Conservation (phyloP, 2,797 vertebrate genomes). For the Chiroxiphia lanceolata region DNA sequence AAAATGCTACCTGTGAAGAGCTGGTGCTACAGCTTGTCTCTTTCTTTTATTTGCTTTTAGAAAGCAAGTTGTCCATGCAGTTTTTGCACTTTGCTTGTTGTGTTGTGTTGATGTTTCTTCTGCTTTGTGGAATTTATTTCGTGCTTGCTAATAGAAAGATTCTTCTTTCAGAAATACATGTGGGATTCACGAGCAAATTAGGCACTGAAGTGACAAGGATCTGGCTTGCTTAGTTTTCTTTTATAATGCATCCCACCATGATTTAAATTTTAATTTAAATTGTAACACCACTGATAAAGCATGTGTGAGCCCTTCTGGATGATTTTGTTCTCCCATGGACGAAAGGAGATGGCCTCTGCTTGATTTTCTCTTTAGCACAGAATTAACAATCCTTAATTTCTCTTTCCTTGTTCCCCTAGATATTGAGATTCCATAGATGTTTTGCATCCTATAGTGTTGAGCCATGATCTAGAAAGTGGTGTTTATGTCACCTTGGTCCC, state of each 20-base stretch:
- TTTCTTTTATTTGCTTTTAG: neutral
- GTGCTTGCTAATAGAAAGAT: neutral
- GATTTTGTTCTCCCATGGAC: neutral
- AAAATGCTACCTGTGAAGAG: neutral
- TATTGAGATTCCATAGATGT: neutral
- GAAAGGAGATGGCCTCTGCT: neutral
- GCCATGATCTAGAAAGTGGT: neutral
- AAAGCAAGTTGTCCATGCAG: neutral
- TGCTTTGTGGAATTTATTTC: neutral
- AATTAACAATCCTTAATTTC: neutral
- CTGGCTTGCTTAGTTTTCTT: neutral
- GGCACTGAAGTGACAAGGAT: neutral
- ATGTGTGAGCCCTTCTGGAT: neutral
- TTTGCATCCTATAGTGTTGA: neutral
- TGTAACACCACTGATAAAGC: neutral
- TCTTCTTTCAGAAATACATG: neutral
- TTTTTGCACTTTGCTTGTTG: neutral
- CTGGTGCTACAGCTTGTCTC: neutral
- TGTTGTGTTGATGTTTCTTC: neutral
- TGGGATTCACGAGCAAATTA: neutral
- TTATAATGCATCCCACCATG: neutral
- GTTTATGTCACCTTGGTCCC: neutral
- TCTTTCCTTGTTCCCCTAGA: neutral
- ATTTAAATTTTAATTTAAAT: neutral
- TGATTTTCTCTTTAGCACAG: neutral